Base-by-base conservation (phyloP, 2,888 invertebrate genomes). In the Leucozona laternaria region DNA sequence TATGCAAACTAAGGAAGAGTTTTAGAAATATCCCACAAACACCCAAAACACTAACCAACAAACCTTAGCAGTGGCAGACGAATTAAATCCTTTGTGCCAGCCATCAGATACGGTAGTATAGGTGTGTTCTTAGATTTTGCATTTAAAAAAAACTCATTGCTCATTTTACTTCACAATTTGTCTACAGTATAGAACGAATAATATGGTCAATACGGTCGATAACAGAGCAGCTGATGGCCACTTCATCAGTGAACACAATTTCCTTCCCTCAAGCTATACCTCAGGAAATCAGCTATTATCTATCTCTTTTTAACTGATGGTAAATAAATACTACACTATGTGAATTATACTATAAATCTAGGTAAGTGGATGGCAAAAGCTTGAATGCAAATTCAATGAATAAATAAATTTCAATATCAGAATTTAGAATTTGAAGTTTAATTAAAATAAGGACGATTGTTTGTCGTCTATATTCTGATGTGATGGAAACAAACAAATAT, bases 351-450 rank as follows among this genome's bases (percentile, higher is more conserved):
- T n/a, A n/a, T n/a, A n/a, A n/a, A n/a, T n/a, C n/a, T n/a, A n/a
- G n/a, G n/a, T n/a, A 2, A 13, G 1, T 4, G n/a, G n/a, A 40
- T 5, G 40, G 5, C 5, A 11, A 11, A 45, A 50, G 48, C 25
- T 53, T 66, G 58, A 55, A 55, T 66, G 77, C 64, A 68, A 77
- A 78, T 78, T 78, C 78, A 78, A 78, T 78, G 72, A 72, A 73
- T 78, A 68, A 68, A 82, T 68, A 60, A 73, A 78, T 82, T 82
- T 78, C 28, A 25, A 20, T 6, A 6, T 43, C 43, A 6, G 68
- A 73, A 73, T 72, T 45, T 45, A 6, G 68, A 73, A 73, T 72
- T 45, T 45, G 8, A 48, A 20, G 17, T 10, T 17, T 48, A 20
- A 8, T 11, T 48, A 3, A 20, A 34, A 34, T 34, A 34, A 11